These are phyloP conservation scores for Drosophila nigrodunni DNA, from an alignment of 1,140 invertebrate genomes.

Conservation along the genomic window DNA sequence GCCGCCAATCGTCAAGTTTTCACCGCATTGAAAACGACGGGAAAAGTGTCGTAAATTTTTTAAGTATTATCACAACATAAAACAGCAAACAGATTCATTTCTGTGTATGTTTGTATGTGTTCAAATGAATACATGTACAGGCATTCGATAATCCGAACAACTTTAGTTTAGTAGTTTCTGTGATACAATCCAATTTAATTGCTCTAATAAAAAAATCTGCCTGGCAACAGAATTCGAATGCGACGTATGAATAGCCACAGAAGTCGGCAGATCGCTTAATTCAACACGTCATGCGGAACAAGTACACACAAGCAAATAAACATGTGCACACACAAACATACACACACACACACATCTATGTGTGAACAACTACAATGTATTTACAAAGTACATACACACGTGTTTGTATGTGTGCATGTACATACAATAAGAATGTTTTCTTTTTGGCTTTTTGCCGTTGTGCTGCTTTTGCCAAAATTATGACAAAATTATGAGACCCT, in stretches of 20 bases:
- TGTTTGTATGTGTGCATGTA: neutral
- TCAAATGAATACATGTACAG: neutral
- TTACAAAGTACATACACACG: conserved; percentile 21
- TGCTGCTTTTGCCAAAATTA: conserved; percentile 69
- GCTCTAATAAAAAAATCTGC: conserved; percentile 44
- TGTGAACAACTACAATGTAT: conserved; percentile 12
- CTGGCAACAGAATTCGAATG: conserved; percentile 39
- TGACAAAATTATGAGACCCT: conserved; percentile 80
- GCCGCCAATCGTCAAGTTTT: conserved; percentile 11
- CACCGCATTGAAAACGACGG: conserved; percentile 7
- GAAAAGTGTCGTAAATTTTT: conserved; percentile 19
- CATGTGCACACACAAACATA: neutral
- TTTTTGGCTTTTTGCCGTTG: conserved; percentile 66
- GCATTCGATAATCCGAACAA: conserved; percentile 28
- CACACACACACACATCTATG: conserved; percentile 18
- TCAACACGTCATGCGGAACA: conserved; percentile 50
- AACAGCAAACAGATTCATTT: conserved; percentile 16
- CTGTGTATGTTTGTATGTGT: conserved; percentile 4
- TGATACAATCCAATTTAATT: conserved; percentile 44
- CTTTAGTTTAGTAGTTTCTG: conserved; percentile 24
- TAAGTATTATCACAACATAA: conserved; percentile 9
- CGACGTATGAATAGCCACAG: conserved; percentile 22
- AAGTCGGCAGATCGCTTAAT: conserved; percentile 45
- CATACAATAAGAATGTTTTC: conserved; percentile 20
- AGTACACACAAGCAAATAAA: conserved; percentile 8